Conservation (phyloP, 2,888 invertebrate genomes). For the Escarpia spicata region DNA sequence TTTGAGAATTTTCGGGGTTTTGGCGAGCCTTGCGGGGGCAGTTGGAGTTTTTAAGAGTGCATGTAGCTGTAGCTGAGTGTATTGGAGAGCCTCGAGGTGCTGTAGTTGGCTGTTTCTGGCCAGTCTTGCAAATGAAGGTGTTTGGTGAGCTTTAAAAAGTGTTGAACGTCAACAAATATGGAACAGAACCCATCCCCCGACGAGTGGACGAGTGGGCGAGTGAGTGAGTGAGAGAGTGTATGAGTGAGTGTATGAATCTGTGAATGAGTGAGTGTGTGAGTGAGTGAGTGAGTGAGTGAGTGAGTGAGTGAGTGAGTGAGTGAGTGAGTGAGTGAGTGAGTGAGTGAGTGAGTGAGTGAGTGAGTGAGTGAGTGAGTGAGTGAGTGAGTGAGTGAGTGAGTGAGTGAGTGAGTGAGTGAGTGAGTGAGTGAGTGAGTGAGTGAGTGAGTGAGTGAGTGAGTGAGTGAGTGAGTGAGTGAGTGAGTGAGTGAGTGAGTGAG, state of each 20-base stretch:
- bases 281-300: not conserved
- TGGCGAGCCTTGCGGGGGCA: too few relatives aligned
- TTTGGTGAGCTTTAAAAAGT: too few relatives aligned
- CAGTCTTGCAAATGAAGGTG: too few relatives aligned
- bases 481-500: not conserved
- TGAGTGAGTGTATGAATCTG: not conserved
- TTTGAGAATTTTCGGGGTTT: too few relatives aligned
- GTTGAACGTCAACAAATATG: too few relatives aligned
- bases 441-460: not conserved
- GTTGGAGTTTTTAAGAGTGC: too few relatives aligned
- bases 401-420: not conserved
- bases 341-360: not conserved
- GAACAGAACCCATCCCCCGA: too few relatives aligned
- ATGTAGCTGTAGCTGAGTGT: too few relatives aligned
- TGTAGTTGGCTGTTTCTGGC: too few relatives aligned
- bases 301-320: not conserved
- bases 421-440: not conserved
- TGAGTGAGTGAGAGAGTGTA: not conserved
- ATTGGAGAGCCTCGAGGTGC: too few relatives aligned
- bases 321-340: not conserved
- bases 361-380: not conserved
- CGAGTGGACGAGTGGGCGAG: not conserved
- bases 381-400: slow-evolving; percentile 17
- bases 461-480: not conserved
- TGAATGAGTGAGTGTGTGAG: slow-evolving; percentile 18